phyloP scores from a whole-genome alignment of 2,113 vertebrate species.

The Melozone crissalis region DNA sequence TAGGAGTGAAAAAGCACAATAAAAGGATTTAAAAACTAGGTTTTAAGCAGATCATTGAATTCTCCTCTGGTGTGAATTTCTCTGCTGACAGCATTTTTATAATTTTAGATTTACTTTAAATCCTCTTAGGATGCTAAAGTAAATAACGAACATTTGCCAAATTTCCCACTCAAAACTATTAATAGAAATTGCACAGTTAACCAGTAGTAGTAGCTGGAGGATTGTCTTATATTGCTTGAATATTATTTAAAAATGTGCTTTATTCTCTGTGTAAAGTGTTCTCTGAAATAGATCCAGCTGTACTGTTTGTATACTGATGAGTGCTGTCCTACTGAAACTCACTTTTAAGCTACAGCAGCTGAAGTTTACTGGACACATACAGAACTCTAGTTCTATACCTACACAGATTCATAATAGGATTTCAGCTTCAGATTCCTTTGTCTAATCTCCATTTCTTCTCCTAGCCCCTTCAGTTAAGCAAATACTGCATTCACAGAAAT shows the following conservation, averaged over 20 bases:
- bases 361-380: background rate
- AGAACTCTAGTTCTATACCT: background rate
- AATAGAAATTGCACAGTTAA: background rate
- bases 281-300: background rate
- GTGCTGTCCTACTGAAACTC: background rate
- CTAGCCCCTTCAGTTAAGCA: background rate
- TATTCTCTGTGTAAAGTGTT: background rate
- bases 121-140: constrained; percentile 16
- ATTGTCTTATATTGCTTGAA: background rate
- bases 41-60: constrained; percentile 12
- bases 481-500: background rate
- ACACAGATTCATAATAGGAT: background rate
- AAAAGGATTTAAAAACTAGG: constrained; percentile 22
- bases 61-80: background rate
- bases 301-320: background rate
- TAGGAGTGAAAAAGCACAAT: background rate
- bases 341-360: background rate
- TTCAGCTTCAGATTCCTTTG: background rate
- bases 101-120: constrained; percentile 47
- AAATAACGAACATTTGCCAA: constrained; percentile 13
- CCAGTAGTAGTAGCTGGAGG: background rate
- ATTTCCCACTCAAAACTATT: background rate
- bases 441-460: background rate
- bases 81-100: constrained; percentile 8
- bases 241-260: background rate